Evolutionary conservation across 23 tunicate species (phyloP), one percentile per base, ranked within the genome.

Genomic region (Styela clava): DNA sequence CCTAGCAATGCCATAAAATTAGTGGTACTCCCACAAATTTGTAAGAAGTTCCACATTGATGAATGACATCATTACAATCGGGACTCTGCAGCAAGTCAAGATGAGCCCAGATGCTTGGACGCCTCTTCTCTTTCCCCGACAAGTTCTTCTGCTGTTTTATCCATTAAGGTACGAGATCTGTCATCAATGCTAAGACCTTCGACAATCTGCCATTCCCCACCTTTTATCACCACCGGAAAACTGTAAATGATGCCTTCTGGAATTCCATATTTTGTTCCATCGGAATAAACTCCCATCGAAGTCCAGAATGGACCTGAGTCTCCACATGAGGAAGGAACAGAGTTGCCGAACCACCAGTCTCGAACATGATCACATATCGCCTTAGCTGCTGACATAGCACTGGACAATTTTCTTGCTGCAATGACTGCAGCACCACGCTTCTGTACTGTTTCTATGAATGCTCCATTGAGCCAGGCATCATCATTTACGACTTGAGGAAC

Each of bases 351-450:
- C 81, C 81, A 84, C 99, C 96, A 95, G 61, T 95, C 96, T 20
- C 95, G 85, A 31, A 95, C 77, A 44, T 95, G 99, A 63, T 95
- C 99, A 64, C 99, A 85, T 37, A 95, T 95, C 2, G 99, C 99
- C 68, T 95, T 95, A 7, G 99, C 99, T 2, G 99, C 99, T 0
- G 99, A 95, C 99, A 95, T 90, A 69, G 99, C 99, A 32, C 92
- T 86, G 1, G 99, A 95, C 21, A 89, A 69, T 33, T 95, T 95
- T 16, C 99, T 78, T 0, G 99, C 99, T 22, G 84, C 96, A 64
- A 95, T 84, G 31, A 95, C 90, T 1, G 99, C 99, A 2, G 88
- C 99, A 35, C 99, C 99, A 24, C 98, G 81, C 72, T 88, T 88
- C 63, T 93, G 98, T 33, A 93, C 98, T 21, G 89, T 87, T 84